Percentiles rank a stretch among this genome's conserved stretches.
Conservation (phyloP, 2,888 invertebrate genomes). For the Papilio demoleus region DNA sequence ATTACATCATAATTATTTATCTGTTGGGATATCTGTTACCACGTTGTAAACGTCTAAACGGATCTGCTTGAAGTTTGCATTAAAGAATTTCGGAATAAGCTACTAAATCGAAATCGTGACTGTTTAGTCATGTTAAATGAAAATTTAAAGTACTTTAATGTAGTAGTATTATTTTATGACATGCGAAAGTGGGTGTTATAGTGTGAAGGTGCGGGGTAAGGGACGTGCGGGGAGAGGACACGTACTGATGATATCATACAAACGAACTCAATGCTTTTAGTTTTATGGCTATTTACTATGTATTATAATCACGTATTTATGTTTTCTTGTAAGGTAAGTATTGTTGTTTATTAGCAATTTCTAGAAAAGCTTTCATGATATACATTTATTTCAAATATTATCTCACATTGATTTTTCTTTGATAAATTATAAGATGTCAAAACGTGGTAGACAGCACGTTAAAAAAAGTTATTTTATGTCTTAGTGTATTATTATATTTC, state of each 20-base stretch:
- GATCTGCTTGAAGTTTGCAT: no score
- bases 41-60: no score
- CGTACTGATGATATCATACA: constrained; percentile 1
- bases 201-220: not conserved
- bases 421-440: no score
- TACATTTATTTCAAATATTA: not conserved
- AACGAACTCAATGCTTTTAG: constrained; percentile 18
- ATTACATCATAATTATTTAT: no score
- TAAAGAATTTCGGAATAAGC: not conserved
- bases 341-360: not conserved
- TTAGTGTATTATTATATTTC: not conserved
- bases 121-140: not conserved
- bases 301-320: constrained; percentile 8
- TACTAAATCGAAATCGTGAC: not conserved
- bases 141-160: not conserved
- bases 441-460: no score
- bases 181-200: not conserved
- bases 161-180: not conserved
- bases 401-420: not conserved
- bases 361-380: not conserved
- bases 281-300: constrained; percentile 13
- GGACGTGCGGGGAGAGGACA: not conserved
- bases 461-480: not conserved
- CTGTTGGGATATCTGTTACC: no score
- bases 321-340: not conserved